Base-by-base conservation (phyloP, 2,113 vertebrate genomes). In the Columba janthina region DNA sequence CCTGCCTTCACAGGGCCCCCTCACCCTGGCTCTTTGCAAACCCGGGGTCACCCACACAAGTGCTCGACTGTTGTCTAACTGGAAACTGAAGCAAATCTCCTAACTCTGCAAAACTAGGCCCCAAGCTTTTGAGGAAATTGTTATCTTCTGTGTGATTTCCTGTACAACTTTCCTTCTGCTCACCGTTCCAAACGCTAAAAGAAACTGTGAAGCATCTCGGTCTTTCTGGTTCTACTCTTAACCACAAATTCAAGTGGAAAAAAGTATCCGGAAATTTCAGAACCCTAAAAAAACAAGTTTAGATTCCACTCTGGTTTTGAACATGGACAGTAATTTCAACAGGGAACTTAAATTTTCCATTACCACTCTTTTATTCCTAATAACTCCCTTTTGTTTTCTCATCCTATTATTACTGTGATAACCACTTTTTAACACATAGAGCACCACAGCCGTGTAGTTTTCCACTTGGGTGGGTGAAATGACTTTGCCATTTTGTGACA, bases 161-260 rank as follows among this genome's bases (percentile, higher is more conserved):
- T 69, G 22, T 36, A 76, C 13, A 57, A 91, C 94, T 90, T 90
- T 66, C 65, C 25, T 74, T 73, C 38, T 76, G 53, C 48, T 96
- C 44, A 69, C 44, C 69, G 56, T 31, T 87, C 71, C 87, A 94
- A 94, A 84, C 14, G 7, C 60, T 61, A 11, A 2, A 82, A 85
- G 40, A 92, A 95, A 89, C 18, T 34, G 58, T 29, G 48, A 85
- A 66, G 81, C 71, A 89, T 70, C 88, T 82, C 62, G 12, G 36
- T 58, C 51, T 62, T 64, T 62, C 64, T 88, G 85, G 32, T 91
- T 95, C 72, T 48, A 25, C 44, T 93, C 79, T 61, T 67, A 94
- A 71, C 92, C 85, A 78, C 85, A 89, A 83, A 90, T n/a, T 78
- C 83, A 96, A 88, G 86, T 32, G 79, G 90, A 94, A 96, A 93